phyloP scores from a whole-genome alignment of 2,113 vertebrate genomes.

The Anseranas semipalmata region DNA sequence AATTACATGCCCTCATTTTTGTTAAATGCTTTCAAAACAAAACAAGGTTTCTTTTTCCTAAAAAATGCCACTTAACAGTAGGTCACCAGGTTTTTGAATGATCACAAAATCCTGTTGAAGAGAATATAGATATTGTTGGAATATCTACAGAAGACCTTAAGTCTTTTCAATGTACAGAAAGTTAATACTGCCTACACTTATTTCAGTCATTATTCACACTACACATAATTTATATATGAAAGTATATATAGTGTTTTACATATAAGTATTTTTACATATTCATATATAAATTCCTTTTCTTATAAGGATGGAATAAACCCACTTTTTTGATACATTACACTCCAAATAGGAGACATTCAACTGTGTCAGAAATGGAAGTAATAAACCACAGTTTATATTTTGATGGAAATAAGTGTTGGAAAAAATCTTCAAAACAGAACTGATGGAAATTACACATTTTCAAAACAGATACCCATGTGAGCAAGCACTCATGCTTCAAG shows the following conservation, averaged over 20 bases:
- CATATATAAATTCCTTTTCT: neutral
- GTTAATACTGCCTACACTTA: neutral
- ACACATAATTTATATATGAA: neutral
- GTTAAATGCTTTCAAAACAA: neutral
- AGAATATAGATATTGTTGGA: neutral
- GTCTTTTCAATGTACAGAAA: neutral
- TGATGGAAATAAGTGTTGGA: neutral
- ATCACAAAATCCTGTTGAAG: neutral
- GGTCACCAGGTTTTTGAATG: neutral
- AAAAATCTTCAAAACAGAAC: neutral
- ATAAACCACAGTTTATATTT: neutral
- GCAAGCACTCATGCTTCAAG: neutral
- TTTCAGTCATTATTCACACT: neutral
- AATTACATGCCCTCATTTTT: neutral
- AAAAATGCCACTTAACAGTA: neutral
- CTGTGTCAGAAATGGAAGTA: neutral
- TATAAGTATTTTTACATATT: neutral
- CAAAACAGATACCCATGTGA: neutral
- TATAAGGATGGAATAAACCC: neutral
- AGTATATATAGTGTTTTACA: neutral
- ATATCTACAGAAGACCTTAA: neutral
- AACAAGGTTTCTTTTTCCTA: fast-evolving
- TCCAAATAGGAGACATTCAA: neutral
- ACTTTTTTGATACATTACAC: neutral
- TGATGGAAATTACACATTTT: neutral